Evolutionary conservation across 2,797 vertebrate species (phyloP), one percentile per base, ranked within the genome.

Genomic region (Pangasius krempfi): DNA sequence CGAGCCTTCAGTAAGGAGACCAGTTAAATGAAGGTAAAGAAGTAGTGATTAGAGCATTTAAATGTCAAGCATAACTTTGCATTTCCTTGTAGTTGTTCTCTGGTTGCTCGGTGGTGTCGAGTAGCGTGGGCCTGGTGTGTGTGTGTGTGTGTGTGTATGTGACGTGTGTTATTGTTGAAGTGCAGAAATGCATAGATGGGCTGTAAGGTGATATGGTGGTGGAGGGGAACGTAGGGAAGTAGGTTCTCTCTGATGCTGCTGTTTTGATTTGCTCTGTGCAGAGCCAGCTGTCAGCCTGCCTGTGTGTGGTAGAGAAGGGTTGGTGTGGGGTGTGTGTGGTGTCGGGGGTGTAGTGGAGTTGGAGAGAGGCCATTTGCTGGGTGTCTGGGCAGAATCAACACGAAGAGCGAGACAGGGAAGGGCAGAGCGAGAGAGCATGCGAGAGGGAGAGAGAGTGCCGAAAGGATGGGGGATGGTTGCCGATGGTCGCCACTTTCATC

Each of bases 231-330:
- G 22, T 70, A 68, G 78, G 87, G 78, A 87, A 91, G 84, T 86
- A 89, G 92, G 91, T 75, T 68, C 27, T 89, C 64, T 89, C 88
- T 73, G 90, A 88, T 89, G 89, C 91, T 92, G 91, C 89, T 94
- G 95, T 96, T 96, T 95, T 95, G 93, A 94, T 95, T 95, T 94
- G 93, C 93, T 93, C 93, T 92, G 94, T 94, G 86, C 85, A 89
- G 92, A 94, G 94, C 95, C 96, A 96, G 95, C 96, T 96, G 96
- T 96, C 95, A 93, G 91, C 93, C 94, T 94, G 94, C 94, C 94
- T 96, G 95, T 96, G 96, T 93, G 93, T 94, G 89, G 94, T 88
- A 93, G 91, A 68, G 83, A 89, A 88, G 88, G 86, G 84, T 73
- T 88, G 79, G 78, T 50, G 52, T 18, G 1, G 81, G 70, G 62